A percentile compares a stretch with the other conserved stretches of the same genome.
phyloP scores from a whole-genome alignment of 2,797 vertebrate genomes.

The Mormyrops boulengeri region DNA sequence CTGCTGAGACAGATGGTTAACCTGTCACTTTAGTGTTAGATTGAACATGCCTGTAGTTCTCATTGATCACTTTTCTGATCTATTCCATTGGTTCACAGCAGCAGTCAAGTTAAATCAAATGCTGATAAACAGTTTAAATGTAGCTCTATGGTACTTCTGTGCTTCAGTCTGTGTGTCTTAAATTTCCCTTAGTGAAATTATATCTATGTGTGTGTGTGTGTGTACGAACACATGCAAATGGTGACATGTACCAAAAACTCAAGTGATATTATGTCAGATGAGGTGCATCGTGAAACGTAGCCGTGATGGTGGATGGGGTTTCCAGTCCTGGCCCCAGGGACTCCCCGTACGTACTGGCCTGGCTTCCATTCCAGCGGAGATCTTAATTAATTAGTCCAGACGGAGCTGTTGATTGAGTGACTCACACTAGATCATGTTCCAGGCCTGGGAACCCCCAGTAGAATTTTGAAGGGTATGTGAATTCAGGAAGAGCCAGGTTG shows the following conservation, averaged over 20 bases:
- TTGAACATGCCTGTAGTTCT: background rate
- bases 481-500: background rate
- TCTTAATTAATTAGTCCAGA: slow-evolving; percentile 9
- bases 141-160: background rate
- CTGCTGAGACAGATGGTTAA: background rate
- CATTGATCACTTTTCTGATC: background rate
- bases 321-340: background rate
- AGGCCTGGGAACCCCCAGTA: background rate
- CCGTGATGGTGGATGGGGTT: background rate
- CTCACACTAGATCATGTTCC: slow-evolving; percentile 19
- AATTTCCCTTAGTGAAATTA: background rate
- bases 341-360: background rate
- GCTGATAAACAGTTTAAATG: background rate
- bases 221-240: background rate
- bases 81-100: background rate
- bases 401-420: background rate
- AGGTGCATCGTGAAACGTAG: background rate
- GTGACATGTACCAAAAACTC: background rate
- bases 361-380: background rate
- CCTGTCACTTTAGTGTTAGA: background rate
- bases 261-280: background rate
- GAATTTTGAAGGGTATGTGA: background rate
- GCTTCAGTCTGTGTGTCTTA: background rate
- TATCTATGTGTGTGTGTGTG: background rate
- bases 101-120: background rate